phyloP scores from a whole-genome alignment of 92 coral and sea anemone genomes.

The Palythoa grandis region DNA sequence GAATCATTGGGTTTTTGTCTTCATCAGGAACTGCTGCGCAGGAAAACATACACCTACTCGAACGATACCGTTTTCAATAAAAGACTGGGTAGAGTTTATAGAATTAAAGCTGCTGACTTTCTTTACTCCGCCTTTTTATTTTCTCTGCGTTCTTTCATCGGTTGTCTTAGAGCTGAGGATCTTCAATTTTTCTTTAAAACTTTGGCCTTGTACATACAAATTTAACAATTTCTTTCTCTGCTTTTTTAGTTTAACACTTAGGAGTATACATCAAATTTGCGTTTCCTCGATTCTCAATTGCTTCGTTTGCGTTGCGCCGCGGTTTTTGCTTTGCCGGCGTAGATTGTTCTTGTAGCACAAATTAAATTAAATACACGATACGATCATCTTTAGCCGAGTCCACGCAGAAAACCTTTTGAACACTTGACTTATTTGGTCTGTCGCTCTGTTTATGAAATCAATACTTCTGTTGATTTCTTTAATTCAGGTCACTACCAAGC shows the following conservation, averaged over 20 bases:
- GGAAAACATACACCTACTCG: constrained; percentile 23
- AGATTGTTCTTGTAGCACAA: constrained; percentile 41
- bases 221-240: not conserved
- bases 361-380: constrained; percentile 4
- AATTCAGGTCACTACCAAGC: too few species aligned
- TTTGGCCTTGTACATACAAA: not conserved
- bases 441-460: too few species aligned
- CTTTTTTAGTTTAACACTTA: not conserved
- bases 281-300: not conserved
- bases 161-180: not conserved
- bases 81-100: constrained; percentile 2
- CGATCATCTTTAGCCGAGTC: constrained; percentile 13
- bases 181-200: not conserved
- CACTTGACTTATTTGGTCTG: not conserved
- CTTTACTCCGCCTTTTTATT: not conserved
- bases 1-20: constrained; percentile 2
- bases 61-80: not conserved
- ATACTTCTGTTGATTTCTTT: too few species aligned
- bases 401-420: constrained; percentile 25
- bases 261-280: not conserved
- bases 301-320: constrained; percentile 8
- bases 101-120: not conserved
- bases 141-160: not conserved
- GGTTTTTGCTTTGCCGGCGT: not conserved
- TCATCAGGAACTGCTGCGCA: constrained; percentile 13